Percentiles rank a stretch among this genome's conserved stretches.
Evolutionary conservation across 2,888 invertebrate genomes (phyloP).

Genomic region (Ligdia adustata): DNA sequence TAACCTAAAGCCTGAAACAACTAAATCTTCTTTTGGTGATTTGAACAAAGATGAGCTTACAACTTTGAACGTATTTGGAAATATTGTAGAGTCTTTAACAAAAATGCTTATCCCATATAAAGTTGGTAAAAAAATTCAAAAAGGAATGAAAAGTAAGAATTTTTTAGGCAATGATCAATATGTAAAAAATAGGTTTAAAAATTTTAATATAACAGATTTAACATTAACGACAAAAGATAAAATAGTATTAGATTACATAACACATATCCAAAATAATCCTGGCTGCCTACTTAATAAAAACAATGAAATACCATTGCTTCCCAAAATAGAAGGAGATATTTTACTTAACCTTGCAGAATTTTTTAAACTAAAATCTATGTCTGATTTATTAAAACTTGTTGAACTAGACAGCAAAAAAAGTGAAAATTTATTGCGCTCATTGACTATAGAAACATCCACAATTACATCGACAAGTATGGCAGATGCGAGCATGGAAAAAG

Average conservation of each 20-base stretch:
- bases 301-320: slow-evolving; percentile 29
- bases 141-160: slow-evolving; percentile 47
- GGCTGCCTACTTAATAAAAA: slow-evolving; percentile 52
- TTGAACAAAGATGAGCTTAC: slow-evolving; percentile 44
- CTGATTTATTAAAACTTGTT: slow-evolving; percentile 61
- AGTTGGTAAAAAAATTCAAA: slow-evolving; percentile 46
- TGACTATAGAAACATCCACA: slow-evolving; percentile 6
- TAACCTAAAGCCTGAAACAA: slow-evolving; percentile 2
- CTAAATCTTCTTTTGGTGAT: not conserved
- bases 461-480: not conserved
- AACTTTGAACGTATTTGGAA: slow-evolving; percentile 59
- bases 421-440: slow-evolving; percentile 24
- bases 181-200: slow-evolving; percentile 48
- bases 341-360: slow-evolving; percentile 68
- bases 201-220: slow-evolving; percentile 50
- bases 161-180: slow-evolving; percentile 42
- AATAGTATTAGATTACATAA: slow-evolving; percentile 65
- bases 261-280: slow-evolving; percentile 58
- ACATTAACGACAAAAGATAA: slow-evolving; percentile 65
- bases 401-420: slow-evolving; percentile 17
- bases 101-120: slow-evolving; percentile 62
- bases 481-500: slow-evolving; percentile 11
- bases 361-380: slow-evolving; percentile 66
- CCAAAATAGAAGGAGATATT: slow-evolving; percentile 60
- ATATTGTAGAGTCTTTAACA: slow-evolving; percentile 63